phyloP scores from a whole-genome alignment of 1,140 invertebrate genomes.

The Teleopsis dalmanni region DNA sequence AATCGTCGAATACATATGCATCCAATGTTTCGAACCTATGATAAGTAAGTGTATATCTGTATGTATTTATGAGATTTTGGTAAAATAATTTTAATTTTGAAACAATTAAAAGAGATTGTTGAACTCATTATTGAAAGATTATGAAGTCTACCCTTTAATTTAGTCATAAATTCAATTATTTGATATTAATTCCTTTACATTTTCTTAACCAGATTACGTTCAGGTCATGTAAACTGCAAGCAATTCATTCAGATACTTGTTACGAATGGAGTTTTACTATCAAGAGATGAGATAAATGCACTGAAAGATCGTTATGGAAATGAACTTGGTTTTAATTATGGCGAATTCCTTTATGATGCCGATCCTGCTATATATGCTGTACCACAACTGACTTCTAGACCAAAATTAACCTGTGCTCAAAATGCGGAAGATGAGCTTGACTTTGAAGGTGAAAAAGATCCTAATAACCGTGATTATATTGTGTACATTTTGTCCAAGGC shows the following conservation, averaged over 20 bases:
- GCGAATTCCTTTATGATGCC: slow-evolving; percentile 54
- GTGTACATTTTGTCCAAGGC: slow-evolving; percentile 61
- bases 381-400: slow-evolving; percentile 26
- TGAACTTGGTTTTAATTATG: slow-evolving; percentile 62
- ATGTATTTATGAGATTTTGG: too few relatives aligned
- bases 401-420: slow-evolving; percentile 21
- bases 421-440: slow-evolving; percentile 12
- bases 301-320: slow-evolving; percentile 59
- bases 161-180: too few relatives aligned
- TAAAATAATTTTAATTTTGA: not conserved
- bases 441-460: slow-evolving; percentile 38
- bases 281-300: slow-evolving; percentile 56
- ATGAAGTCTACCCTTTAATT: not conserved
- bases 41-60: slow-evolving; percentile 47
- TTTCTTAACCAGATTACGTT: slow-evolving; percentile 48
- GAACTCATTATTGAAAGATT: not conserved
- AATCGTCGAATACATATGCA: slow-evolving; percentile 52
- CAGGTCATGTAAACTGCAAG: slow-evolving; percentile 58
- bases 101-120: too few relatives aligned
- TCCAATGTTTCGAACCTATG: slow-evolving; percentile 58
- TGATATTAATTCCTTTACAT: not conserved
- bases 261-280: slow-evolving; percentile 54
- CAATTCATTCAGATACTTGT: slow-evolving; percentile 59
- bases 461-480: too few relatives aligned
- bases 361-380: slow-evolving; percentile 39